phyloP scores from a whole-genome alignment of 2,888 invertebrate species.

The Campoplex nolae region DNA sequence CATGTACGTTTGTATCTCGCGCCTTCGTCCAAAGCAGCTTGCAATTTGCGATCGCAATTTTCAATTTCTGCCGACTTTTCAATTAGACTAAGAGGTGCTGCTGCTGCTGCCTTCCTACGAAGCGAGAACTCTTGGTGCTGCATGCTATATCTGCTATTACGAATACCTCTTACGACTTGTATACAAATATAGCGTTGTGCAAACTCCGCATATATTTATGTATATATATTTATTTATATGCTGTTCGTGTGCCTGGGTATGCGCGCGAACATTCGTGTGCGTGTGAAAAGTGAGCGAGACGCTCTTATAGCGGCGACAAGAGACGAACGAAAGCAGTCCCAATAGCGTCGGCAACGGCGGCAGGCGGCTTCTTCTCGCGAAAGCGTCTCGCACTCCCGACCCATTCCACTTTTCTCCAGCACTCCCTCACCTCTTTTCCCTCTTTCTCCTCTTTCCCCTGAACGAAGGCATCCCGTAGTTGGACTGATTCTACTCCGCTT shows the following conservation, averaged over 20 bases:
- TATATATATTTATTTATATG: conserved; percentile 43
- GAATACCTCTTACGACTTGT: conserved; percentile 49
- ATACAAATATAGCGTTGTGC: conserved; percentile 24
- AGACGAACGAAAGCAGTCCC: conserved; percentile 45
- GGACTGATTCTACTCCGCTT: conserved; percentile 63
- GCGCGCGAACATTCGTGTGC: conserved; percentile 36
- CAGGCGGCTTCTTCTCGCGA: conserved; percentile 54
- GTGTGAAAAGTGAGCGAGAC: conserved; percentile 23
- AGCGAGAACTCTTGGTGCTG: conserved; percentile 54
- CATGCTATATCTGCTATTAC: conserved; percentile 60
- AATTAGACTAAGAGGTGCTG: conserved; percentile 84
- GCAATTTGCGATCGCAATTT: conserved; percentile 85
- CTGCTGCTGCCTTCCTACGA: conserved; percentile 60
- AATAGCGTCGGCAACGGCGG: conserved; percentile 61
- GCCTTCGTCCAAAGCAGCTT: conserved; percentile 83
- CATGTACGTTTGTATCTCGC: conserved; percentile 69
- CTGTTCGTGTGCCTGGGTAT: background rate
- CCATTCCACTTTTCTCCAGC: conserved; percentile 27
- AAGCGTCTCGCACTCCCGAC: conserved; percentile 50
- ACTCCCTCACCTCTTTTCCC: conserved; percentile 7
- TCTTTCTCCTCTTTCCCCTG: background rate
- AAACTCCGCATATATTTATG: conserved; percentile 24
- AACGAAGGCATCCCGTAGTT: conserved; percentile 62
- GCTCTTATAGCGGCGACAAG: background rate
- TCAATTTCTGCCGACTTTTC: conserved; percentile 85